These are phyloP conservation scores for Amazona guildingii DNA, from an alignment of 2,113 vertebrate genomes.

Conservation along the genomic window DNA sequence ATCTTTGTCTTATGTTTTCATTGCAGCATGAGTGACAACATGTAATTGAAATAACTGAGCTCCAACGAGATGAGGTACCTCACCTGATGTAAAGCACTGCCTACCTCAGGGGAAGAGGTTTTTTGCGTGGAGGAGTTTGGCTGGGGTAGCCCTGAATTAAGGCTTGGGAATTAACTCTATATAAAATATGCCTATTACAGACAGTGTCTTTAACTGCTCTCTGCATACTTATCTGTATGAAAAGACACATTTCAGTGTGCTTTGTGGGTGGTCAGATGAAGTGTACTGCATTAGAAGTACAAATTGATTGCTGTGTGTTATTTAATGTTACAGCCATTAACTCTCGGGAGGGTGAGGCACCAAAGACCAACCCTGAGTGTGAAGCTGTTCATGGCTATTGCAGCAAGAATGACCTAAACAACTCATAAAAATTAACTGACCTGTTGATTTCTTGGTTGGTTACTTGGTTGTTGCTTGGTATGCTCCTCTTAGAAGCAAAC, in stretches of 20 bases:
- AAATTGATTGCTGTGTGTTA: neutral
- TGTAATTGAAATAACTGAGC: neutral
- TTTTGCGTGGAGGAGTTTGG: neutral
- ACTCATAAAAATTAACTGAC: slow-evolving; percentile 51
- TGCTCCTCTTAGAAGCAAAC: slow-evolving; percentile 46
- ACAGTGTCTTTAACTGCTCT: neutral
- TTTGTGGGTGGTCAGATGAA: neutral
- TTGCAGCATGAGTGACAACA: neutral
- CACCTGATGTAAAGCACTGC: neutral
- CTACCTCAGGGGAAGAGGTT: neutral
- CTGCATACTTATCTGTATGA: neutral
- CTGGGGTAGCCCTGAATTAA: neutral
- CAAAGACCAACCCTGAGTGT: neutral
- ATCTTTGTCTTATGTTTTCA: neutral
- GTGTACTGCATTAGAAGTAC: neutral
- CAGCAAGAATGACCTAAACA: slow-evolving; percentile 14
- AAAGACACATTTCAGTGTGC: neutral
- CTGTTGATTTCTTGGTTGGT: neutral
- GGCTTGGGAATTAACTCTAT: neutral
- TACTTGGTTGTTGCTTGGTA: slow-evolving; percentile 43
- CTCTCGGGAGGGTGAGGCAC: neutral
- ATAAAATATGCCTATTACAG: neutral
- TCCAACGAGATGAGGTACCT: neutral
- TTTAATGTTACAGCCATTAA: neutral
- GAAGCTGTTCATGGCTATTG: neutral